Evolutionary conservation across 37 sponge, comb jelly and placozoan genomes (phyloP).

Genomic region (Dysidea cf. avara): DNA sequence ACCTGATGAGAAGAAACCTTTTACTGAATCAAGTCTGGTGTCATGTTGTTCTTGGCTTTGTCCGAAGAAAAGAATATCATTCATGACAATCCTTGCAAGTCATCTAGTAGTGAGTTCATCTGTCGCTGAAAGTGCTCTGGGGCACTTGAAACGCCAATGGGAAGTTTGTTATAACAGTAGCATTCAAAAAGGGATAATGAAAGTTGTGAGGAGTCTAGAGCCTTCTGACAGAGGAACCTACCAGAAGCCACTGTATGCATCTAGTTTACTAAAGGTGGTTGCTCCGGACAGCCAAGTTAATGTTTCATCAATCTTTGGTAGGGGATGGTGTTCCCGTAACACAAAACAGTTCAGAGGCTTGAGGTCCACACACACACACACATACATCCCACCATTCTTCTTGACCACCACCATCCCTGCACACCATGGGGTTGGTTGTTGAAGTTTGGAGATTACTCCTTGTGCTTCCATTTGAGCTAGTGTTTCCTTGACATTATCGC

Average conservation of each 20-base stretch:
- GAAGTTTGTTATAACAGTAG: no score
- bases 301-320: conserved; percentile 31
- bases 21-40: neutral
- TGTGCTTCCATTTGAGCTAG: no score
- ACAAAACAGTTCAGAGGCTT: conserved; percentile 19
- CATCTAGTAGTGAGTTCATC: conserved; percentile 18
- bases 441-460: conserved; percentile 25
- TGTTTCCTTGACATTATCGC: no score
- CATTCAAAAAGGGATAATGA: no score
- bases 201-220: conserved; percentile 11
- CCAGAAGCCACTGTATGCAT: conserved; percentile 38
- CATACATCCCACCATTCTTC: conserved; percentile 4
- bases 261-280: conserved; percentile 19
- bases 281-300: conserved; percentile 10
- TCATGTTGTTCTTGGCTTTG: conserved; percentile 16
- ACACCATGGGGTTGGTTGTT: no score
- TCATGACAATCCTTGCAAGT: conserved; percentile 2
- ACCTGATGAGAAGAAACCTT: conserved; percentile 8
- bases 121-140: conserved; percentile 27
- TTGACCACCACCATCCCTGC: no score
- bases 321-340: conserved; percentile 13
- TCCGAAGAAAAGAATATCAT: no score
- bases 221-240: conserved; percentile 21
- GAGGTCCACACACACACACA: conserved; percentile 8
- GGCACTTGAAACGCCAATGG: no score